Evolutionary conservation across 2,888 invertebrate species (phyloP), one percentile per base, ranked within the genome.

Genomic region (Melanchra persicariae): DNA sequence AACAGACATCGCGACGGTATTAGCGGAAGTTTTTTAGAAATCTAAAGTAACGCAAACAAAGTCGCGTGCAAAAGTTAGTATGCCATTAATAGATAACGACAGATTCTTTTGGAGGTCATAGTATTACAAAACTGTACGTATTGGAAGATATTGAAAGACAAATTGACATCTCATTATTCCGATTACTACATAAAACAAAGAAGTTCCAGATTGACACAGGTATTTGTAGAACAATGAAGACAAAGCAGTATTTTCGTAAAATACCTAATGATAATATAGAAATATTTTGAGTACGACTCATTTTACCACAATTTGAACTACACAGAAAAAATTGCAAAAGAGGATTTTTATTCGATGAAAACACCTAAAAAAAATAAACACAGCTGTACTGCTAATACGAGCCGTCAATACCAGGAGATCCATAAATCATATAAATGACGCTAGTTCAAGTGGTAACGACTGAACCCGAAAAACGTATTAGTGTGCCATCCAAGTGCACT

Each of bases 401-500:
- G 63, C 85, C 89, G 89, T 91, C 92, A 91, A 92, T 91, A 88
- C 67, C 78, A 77, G 87, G 89, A 88, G 85, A 57, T 85, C 79
- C 88, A 91, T 93, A 94, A 94, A 94, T 94, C 93, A 93, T 87
- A 85, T 89, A 87, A 88, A 87, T 83, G 79, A 84, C 85, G 88
- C 89, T 87, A 89, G 87, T 86, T 79, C 84, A 84, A 85, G 85
- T 84, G 84, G 85, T 86, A 88, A 86, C 88, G 87, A 90, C 87
- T 87, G 87, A 90, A 89, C 89, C 93, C 93, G 90, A 93, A 94
- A 93, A 94, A 92, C 91, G 91, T 95, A 94, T 92, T 94, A 93
- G 90, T 91, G 94, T 93, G 92, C 94, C 93, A 93, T 93, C 93
- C 88, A 89, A 94, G 92, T 93, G 94, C 95, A 94, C 94, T 94